phyloP scores from a whole-genome alignment of 35 echinoderm and acorn worm species.

The Apostichopus californicus region DNA sequence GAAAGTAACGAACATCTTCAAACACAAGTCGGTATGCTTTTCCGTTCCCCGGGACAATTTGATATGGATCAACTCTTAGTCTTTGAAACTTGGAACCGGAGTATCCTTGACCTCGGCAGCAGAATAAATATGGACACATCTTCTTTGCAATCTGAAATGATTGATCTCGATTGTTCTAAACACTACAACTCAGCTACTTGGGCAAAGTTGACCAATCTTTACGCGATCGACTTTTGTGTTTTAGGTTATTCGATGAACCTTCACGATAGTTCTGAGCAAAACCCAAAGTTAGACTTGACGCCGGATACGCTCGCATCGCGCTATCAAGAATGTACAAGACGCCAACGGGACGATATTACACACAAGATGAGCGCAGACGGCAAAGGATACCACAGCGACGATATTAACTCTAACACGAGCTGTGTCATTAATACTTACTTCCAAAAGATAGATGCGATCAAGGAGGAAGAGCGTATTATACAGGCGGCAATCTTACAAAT shows the following conservation, averaged over 20 bases:
- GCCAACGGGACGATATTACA: too few species aligned
- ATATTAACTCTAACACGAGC: background rate
- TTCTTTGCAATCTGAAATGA: background rate
- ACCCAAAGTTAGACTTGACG: background rate
- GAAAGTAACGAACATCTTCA: conserved; percentile 5
- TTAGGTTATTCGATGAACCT: conserved; percentile 2
- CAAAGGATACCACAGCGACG: background rate
- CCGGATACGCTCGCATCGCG: too few species aligned
- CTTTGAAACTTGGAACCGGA: conserved; percentile 43
- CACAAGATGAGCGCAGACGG: background rate
- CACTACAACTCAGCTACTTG: background rate
- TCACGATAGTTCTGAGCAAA: background rate
- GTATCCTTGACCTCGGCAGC: background rate
- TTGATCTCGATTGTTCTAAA: background rate
- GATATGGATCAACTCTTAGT: conserved; percentile 27
- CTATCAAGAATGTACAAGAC: too few species aligned
- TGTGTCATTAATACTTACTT: conserved; percentile 21
- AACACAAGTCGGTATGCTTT: conserved; percentile 14
- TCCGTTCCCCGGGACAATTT: background rate
- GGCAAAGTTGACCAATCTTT: conserved; percentile 5
- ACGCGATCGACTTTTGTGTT: conserved; percentile 36
- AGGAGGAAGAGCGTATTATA: background rate
- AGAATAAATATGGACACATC: background rate
- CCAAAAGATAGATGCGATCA: background rate
- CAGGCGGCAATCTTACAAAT: background rate